A percentile compares a stretch with the other conserved stretches of the same genome.
phyloP scores from a whole-genome alignment of 2,113 vertebrate genomes.

The Salminus brasiliensis region DNA sequence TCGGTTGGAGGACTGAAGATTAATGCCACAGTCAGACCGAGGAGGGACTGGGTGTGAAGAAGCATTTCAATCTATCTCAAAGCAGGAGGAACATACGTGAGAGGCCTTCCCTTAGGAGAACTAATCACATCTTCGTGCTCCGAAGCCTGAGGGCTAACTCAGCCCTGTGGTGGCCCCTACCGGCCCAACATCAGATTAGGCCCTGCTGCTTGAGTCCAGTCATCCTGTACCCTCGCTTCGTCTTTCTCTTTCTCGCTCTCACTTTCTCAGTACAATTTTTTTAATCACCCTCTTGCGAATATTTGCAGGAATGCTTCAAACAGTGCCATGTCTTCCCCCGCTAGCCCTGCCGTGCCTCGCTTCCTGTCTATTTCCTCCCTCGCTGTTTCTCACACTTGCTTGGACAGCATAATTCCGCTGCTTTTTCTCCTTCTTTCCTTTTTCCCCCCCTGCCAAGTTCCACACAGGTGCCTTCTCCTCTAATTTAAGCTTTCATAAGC shows the following conservation, averaged over 20 bases:
- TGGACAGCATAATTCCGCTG: conserved; percentile 1
- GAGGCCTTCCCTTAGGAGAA: conserved; percentile 13
- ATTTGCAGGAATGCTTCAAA: neutral
- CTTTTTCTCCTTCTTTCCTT: neutral
- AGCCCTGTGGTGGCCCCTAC: neutral
- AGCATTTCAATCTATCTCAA: conserved; percentile 60
- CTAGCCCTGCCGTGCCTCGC: neutral
- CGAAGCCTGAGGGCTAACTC: neutral
- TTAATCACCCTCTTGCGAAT: neutral
- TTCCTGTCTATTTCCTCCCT: conserved; percentile 17
- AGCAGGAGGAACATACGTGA: neutral
- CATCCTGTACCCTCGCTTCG: conserved; percentile 9
- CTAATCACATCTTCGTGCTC: conserved; percentile 30
- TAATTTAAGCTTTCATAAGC: conserved; percentile 40
- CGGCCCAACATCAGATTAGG: conserved; percentile 4
- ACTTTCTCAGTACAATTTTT: neutral
- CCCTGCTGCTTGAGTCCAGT: conserved; percentile 2
- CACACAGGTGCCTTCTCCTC: conserved; percentile 13
- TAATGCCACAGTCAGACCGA: conserved; percentile 65
- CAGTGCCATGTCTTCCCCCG: neutral
- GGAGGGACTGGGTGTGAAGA: conserved; percentile 51
- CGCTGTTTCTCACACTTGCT: conserved; percentile 6
- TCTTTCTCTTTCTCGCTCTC: conserved; percentile 4
- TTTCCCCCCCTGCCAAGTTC: neutral
- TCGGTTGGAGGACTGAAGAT: conserved; percentile 59